Evolutionary conservation across 2,113 vertebrate species (phyloP).

Genomic region (Eptesicus fuscus): DNA sequence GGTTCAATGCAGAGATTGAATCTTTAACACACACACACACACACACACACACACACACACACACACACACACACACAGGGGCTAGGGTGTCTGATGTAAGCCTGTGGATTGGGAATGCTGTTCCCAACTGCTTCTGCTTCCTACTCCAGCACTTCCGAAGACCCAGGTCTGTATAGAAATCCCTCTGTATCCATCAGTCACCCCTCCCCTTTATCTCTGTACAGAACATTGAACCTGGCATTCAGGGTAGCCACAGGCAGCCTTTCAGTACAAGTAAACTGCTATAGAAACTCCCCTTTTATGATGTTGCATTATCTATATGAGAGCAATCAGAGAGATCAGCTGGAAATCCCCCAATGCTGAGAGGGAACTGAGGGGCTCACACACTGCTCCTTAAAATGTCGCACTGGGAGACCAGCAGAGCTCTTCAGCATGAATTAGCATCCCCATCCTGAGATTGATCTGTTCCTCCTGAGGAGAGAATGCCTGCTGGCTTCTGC

Average conservation of each 20-base stretch:
- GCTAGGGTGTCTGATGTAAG: neutral
- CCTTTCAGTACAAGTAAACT: conserved; percentile 56
- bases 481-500: neutral
- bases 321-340: conserved; percentile 65
- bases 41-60: no score
- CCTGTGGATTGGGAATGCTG: neutral
- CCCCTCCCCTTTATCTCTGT: neutral
- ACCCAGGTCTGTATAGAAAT: neutral
- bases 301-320: conserved; percentile 55
- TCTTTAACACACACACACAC: neutral
- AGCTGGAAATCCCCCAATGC: conserved; percentile 61
- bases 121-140: neutral
- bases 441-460: conserved; percentile 7
- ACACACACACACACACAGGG: neutral
- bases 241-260: conserved; percentile 43
- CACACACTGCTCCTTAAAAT: conserved; percentile 28
- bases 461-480: conserved; percentile 29
- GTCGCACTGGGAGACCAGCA: conserved; percentile 29
- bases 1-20: conserved; percentile 27
- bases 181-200: neutral
- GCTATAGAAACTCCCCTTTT: conserved; percentile 52
- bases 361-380: conserved; percentile 6
- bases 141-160: neutral
- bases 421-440: conserved; percentile 42
- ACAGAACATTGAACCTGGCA: conserved; percentile 18